Evolutionary conservation across 2,888 invertebrate genomes (phyloP).

Genomic region (Caradrina clavipalpis): DNA sequence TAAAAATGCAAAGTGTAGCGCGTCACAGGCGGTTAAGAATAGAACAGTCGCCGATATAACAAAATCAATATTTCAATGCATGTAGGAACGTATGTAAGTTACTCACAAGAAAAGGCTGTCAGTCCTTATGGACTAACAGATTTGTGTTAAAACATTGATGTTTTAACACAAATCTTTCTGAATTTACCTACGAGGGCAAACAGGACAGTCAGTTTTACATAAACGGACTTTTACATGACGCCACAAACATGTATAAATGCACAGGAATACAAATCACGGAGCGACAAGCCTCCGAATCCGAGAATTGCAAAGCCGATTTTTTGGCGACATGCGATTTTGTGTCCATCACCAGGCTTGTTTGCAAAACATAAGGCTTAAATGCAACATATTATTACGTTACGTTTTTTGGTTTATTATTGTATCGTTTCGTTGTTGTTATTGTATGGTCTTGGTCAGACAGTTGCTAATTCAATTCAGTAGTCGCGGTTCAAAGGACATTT

Average conservation of each 20-base stretch:
- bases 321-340: conserved; percentile 32
- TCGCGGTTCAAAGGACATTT: background rate
- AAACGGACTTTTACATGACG: conserved; percentile 39
- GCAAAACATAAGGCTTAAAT: background rate
- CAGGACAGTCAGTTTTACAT: conserved; percentile 45
- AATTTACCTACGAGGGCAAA: conserved; percentile 25
- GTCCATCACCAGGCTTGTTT: background rate
- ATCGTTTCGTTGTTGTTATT: background rate
- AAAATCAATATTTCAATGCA: background rate
- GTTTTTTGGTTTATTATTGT: conserved; percentile 13
- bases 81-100: background rate
- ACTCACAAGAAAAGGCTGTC: background rate
- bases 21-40: background rate
- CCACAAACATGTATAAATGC: conserved; percentile 50
- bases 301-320: conserved; percentile 51
- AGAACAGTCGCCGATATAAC: conserved; percentile 16
- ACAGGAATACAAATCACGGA: conserved; percentile 57
- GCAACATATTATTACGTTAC: too few relatives aligned
- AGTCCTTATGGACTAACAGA: too few relatives aligned
- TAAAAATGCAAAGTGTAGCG: conserved; percentile 13
- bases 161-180: conserved; percentile 7
- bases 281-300: conserved; percentile 49
- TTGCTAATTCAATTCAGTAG: conserved; percentile 10
- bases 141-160: too few relatives aligned
- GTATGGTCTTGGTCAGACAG: background rate